Conservation (phyloP, 2,888 invertebrate species). For the Heliconius sara region DNA sequence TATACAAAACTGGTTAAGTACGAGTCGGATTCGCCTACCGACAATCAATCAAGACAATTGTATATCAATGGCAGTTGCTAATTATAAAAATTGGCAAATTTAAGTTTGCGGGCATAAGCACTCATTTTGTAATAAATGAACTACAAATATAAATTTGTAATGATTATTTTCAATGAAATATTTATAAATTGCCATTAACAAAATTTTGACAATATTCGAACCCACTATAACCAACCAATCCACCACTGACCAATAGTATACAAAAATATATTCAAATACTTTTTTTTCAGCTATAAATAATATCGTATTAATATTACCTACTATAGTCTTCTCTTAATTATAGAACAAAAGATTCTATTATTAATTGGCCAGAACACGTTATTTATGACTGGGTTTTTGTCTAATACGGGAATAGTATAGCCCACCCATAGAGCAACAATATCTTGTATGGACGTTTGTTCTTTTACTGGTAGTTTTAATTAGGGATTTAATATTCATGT, state of each 20-base stretch:
- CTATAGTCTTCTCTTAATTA: constrained; percentile 56
- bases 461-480: constrained; percentile 28
- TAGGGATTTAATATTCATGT: constrained; percentile 31
- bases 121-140: too few species aligned
- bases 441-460: constrained; percentile 35
- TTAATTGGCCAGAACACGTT: constrained; percentile 80
- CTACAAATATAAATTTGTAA: too few species aligned
- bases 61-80: too few species aligned
- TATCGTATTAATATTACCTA: constrained; percentile 2
- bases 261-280: neutral
- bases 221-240: neutral
- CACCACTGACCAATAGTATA: neutral
- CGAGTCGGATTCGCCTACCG: too few species aligned
- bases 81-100: too few species aligned
- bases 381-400: constrained; percentile 77
- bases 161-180: too few species aligned
- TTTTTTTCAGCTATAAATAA: constrained; percentile 1
- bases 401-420: constrained; percentile 72
- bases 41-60: too few species aligned
- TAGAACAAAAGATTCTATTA: constrained; percentile 71
- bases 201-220: neutral
- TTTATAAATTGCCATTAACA: neutral
- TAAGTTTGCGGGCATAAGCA: too few species aligned
- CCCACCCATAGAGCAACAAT: constrained; percentile 70
- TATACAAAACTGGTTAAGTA: too few species aligned